Evolutionary conservation across 2,113 vertebrate species (phyloP).

Genomic region (Garra rufa): DNA sequence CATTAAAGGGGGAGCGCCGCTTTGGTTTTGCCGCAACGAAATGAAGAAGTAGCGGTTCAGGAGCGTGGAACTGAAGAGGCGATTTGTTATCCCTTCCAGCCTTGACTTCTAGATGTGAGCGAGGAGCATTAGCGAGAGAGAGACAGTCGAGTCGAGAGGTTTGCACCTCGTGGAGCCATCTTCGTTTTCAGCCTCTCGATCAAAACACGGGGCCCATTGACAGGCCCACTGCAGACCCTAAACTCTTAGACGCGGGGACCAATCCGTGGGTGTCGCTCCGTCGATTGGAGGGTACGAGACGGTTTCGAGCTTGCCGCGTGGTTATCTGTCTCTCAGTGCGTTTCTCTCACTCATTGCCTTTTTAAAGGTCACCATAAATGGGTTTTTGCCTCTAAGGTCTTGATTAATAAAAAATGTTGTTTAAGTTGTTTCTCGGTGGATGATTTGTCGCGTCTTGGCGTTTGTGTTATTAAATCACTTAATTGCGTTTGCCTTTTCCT

Average conservation of each 20-base stretch:
- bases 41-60: conserved; percentile 27
- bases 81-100: conserved; percentile 68
- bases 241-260: neutral
- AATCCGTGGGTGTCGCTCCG: neutral
- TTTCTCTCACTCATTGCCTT: conserved; percentile 43
- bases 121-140: conserved; percentile 47
- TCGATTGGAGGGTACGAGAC: conserved; percentile 19
- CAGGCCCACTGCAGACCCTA: neutral
- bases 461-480: conserved; percentile 59
- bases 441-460: conserved; percentile 49
- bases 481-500: conserved; percentile 38
- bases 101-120: conserved; percentile 50
- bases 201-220: conserved; percentile 34
- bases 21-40: conserved; percentile 15
- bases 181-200: conserved; percentile 44
- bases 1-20: conserved; percentile 42
- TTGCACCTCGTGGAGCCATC: neutral
- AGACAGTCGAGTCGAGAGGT: neutral
- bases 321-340: conserved; percentile 13
- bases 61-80: conserved; percentile 54
- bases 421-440: conserved; percentile 50
- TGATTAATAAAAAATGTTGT: conserved; percentile 58
- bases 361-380: conserved; percentile 68
- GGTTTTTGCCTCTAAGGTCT: conserved; percentile 52
- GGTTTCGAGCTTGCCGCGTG: conserved; percentile 11